Conservation (phyloP, 2,888 invertebrate species). For the Amblyteles armatorius region DNA sequence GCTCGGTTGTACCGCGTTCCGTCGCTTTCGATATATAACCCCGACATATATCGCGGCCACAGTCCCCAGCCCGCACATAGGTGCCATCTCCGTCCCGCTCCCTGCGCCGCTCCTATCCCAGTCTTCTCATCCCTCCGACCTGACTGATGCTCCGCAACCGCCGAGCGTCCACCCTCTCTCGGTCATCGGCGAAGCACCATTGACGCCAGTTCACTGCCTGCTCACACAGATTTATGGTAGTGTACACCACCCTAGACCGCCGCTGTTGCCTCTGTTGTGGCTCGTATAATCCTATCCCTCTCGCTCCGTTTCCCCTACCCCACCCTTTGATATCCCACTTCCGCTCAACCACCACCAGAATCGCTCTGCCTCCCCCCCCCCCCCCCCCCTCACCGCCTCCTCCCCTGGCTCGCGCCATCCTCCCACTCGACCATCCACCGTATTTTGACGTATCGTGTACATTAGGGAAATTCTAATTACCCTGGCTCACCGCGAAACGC, state of each 20-base stretch:
- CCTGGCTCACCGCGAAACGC: slow-evolving; percentile 54
- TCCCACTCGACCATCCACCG: slow-evolving; percentile 19
- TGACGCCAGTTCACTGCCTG: slow-evolving; percentile 83
- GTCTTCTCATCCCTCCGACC: slow-evolving; percentile 44
- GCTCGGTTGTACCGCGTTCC: slow-evolving; percentile 10
- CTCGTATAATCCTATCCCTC: slow-evolving; percentile 74
- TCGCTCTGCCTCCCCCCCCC: slow-evolving; percentile 38
- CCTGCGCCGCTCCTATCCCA: slow-evolving; percentile 34
- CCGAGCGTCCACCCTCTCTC: slow-evolving; percentile 71
- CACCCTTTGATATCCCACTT: slow-evolving; percentile 58
- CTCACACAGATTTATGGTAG: slow-evolving; percentile 81
- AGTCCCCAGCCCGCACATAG: slow-evolving; percentile 56
- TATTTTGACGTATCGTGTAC: slow-evolving; percentile 78
- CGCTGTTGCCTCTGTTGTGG: slow-evolving; percentile 42
- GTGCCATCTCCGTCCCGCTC: slow-evolving; percentile 44
- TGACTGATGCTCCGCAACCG: slow-evolving; percentile 61
- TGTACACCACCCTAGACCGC: slow-evolving; percentile 71
- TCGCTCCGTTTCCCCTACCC: slow-evolving; percentile 50
- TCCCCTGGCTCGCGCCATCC: slow-evolving; percentile 3
- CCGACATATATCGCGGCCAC: slow-evolving; percentile 48
- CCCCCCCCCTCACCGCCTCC: too few relatives aligned
- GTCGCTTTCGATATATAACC: slow-evolving; percentile 13
- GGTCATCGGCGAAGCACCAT: slow-evolving; percentile 80
- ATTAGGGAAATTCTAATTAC: slow-evolving; percentile 80
- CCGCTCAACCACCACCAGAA: slow-evolving; percentile 47